These are phyloP conservation scores for Argya squamiceps DNA, from an alignment of 2,797 vertebrate species.

Conservation along the genomic window DNA sequence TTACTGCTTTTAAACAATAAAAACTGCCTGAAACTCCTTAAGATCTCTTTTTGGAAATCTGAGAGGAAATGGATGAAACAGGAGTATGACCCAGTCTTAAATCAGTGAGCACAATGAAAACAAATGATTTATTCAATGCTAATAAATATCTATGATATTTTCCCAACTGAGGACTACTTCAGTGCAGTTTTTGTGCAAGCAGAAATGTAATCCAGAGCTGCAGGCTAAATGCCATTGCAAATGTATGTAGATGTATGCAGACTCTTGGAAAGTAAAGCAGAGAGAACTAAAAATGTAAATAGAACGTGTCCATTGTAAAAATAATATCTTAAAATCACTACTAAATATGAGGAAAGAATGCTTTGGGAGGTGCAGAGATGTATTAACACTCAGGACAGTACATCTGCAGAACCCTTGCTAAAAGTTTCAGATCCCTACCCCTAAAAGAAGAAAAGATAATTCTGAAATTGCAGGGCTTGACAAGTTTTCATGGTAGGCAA, in stretches of 20 bases:
- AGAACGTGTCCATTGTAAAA: background rate
- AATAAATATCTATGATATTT: slow-evolving; percentile 6
- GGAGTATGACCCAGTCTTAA: background rate
- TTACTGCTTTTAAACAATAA: background rate
- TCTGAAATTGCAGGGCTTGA: background rate
- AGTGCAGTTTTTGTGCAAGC: background rate
- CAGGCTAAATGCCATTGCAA: slow-evolving; percentile 1
- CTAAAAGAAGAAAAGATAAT: background rate
- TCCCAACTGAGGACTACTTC: background rate
- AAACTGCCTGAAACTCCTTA: background rate
- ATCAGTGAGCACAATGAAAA: background rate
- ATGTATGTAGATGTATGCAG: background rate
- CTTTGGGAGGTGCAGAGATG: background rate
- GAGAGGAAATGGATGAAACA: background rate
- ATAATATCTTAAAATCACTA: background rate
- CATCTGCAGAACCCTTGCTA: background rate
- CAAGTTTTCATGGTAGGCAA: background rate
- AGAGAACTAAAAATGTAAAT: slow-evolving; percentile 7
- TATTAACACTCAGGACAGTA: background rate
- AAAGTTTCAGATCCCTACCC: background rate
- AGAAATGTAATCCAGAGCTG: slow-evolving; percentile 11
- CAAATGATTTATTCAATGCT: slow-evolving; percentile 19
- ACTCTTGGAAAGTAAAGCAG: slow-evolving; percentile 1
- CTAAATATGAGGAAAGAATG: background rate
- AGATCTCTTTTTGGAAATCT: background rate